Percentiles rank a stretch among this genome's conserved stretches.
Evolutionary conservation across 2,113 vertebrate genomes (phyloP).

Genomic region (Misgurnus anguillicaudatus): DNA sequence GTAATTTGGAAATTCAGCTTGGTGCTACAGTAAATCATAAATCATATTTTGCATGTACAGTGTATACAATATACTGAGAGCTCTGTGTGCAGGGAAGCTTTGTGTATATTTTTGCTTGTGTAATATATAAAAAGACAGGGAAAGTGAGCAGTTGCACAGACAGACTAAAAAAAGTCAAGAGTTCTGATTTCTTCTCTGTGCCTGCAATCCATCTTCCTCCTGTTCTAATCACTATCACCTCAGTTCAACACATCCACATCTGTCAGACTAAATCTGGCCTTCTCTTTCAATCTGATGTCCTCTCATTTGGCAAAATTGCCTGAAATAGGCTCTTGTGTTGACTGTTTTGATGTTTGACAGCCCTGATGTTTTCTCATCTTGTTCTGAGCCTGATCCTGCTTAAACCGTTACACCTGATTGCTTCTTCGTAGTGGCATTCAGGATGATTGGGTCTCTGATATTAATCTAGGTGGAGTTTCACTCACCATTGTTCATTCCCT

Average conservation of each 20-base stretch:
- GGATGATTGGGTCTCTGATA: constrained; percentile 30
- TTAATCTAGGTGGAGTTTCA: constrained; percentile 41
- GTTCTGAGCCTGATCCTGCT: neutral
- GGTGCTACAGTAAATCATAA: too few relatives aligned
- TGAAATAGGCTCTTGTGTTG: constrained; percentile 46
- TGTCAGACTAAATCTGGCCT: constrained; percentile 38
- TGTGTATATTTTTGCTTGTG: neutral
- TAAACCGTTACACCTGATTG: constrained; percentile 24
- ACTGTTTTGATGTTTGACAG: constrained; percentile 36
- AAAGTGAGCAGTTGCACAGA: constrained; percentile 19
- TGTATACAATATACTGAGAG: too few relatives aligned
- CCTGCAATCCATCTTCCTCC: constrained; percentile 33
- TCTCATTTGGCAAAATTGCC: constrained; percentile 53
- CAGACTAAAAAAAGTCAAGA: constrained; percentile 4
- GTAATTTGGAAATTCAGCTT: too few relatives aligned
- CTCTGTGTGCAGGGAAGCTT: too few relatives aligned
- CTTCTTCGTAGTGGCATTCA: constrained; percentile 17
- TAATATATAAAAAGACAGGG: constrained; percentile 3
- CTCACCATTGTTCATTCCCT: constrained; percentile 17
- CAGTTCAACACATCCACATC: constrained; percentile 41
- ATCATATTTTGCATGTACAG: too few relatives aligned
- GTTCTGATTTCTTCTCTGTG: constrained; percentile 21
- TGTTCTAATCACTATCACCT: constrained; percentile 41
- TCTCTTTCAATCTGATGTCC: constrained; percentile 28
- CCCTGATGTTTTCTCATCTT: constrained; percentile 30